phyloP scores from a whole-genome alignment of 2,888 invertebrate genomes.

The Marronus borbonicus region DNA sequence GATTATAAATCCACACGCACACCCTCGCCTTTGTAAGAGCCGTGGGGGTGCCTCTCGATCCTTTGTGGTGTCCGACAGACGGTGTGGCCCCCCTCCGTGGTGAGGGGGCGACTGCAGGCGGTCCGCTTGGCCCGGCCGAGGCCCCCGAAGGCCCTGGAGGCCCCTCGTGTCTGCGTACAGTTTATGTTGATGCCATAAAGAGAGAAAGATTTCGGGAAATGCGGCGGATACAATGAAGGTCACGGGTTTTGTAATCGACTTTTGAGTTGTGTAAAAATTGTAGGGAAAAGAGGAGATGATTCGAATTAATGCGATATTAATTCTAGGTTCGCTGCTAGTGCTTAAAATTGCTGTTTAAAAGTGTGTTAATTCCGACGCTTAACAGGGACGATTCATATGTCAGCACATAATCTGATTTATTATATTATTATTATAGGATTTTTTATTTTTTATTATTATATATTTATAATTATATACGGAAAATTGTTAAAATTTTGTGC shows the following conservation, averaged over 20 bases:
- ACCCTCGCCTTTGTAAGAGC: slow-evolving; percentile 58
- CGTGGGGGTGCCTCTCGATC: slow-evolving; percentile 55
- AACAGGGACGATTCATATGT: too few species aligned
- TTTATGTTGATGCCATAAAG: background rate
- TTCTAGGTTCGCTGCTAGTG: too few species aligned
- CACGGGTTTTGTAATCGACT: too few species aligned
- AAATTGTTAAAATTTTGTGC: background rate
- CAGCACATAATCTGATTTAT: too few species aligned
- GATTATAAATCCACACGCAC: slow-evolving; percentile 59
- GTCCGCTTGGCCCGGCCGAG: slow-evolving; percentile 1
- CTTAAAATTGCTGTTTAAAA: too few species aligned
- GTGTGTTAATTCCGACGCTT: too few species aligned
- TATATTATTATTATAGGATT: too few species aligned
- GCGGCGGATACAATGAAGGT: background rate
- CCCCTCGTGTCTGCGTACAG: slow-evolving; percentile 19
- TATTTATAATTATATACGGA: too few species aligned
- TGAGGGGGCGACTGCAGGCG: slow-evolving; percentile 47
- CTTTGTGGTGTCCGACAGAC: slow-evolving; percentile 57
- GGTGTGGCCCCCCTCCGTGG: slow-evolving; percentile 56
- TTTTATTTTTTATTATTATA: too few species aligned
- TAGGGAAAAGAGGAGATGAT: too few species aligned
- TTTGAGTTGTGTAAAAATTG: too few species aligned
- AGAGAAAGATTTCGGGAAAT: background rate
- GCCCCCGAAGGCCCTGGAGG: slow-evolving; percentile 3
- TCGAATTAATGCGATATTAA: too few species aligned